Evolutionary conservation across 2,113 vertebrate species (phyloP), one percentile per base, ranked within the genome.

Genomic region (Vidua macroura): DNA sequence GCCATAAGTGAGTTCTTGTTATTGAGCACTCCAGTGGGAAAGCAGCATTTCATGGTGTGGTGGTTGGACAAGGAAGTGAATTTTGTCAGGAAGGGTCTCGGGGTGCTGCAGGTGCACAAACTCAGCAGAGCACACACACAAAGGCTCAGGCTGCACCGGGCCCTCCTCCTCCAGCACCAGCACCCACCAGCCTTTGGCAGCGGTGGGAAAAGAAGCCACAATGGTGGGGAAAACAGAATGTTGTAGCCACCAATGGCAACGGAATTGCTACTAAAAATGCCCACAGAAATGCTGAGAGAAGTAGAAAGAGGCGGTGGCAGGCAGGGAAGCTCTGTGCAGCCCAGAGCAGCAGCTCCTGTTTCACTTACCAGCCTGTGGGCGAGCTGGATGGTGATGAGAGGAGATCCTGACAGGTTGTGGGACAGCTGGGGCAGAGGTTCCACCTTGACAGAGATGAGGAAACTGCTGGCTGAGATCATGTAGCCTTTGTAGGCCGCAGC

Each of bases 381-480:
- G 60, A 99, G 98, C 59, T 98, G 98, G 41, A 99, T 98, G 37
- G 98, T 98, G 91, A 99, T 98, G 41, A 99, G 98, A 0, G 99
- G 99, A 1, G 97, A 96, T 27, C 98, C 98, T 0, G 98, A 99
- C 30, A 99, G 98, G 82, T 99, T 99, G 85, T 92, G 56, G 37
- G 98, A 98, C 59, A 99, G 77, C 20, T 92, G 91, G 2, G 99
- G 99, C 0, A 95, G 97, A 1, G 99, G 99, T 10, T 99, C 98
- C 95, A 99, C 98, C 90, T 99, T 98, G 83, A 99, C 84, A 28
- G 99, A 99, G 69, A 99, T 99, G 11, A 99, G 97, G 23, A 53
- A 96, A 91, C 99, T 99, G 74, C 97, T 97, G 9, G 98, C 98
- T 27, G 98, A 98, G 78, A 99, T 98, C 92, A 96, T 93, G 82